Percentiles rank a stretch among this genome's conserved stretches.
These are phyloP conservation scores for Malacoraja senta DNA, from an alignment of 2,797 vertebrate genomes.

Conservation along the genomic window DNA sequence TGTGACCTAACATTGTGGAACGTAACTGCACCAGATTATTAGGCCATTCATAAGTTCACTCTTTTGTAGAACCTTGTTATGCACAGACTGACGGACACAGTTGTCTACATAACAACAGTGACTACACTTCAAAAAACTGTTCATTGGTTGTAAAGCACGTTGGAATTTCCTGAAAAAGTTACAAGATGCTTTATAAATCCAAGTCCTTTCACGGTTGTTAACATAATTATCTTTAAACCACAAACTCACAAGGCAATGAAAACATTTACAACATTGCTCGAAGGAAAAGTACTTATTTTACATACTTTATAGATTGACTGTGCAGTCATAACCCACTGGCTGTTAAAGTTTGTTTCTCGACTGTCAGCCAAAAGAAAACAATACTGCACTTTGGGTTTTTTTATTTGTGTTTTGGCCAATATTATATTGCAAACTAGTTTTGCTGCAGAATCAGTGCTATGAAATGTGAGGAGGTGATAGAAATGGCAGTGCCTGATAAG, in stretches of 20 bases:
- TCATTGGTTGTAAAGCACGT: neutral
- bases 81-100: neutral
- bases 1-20: neutral
- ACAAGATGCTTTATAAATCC: neutral
- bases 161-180: neutral
- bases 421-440: slow-evolving; percentile 18
- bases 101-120: neutral
- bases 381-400: neutral
- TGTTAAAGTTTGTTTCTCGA: neutral
- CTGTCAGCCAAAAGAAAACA: neutral
- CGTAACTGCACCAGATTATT: neutral
- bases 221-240: neutral
- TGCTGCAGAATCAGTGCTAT: slow-evolving; percentile 9
- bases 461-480: neutral
- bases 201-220: neutral
- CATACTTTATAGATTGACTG: neutral
- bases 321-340: neutral
- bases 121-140: neutral
- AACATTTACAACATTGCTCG: neutral
- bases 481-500: neutral
- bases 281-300: neutral
- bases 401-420: neutral
- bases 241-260: neutral
- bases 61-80: neutral
- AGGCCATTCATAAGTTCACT: neutral